Conservation (phyloP, 2,113 vertebrate species). For the Limanda limanda region DNA sequence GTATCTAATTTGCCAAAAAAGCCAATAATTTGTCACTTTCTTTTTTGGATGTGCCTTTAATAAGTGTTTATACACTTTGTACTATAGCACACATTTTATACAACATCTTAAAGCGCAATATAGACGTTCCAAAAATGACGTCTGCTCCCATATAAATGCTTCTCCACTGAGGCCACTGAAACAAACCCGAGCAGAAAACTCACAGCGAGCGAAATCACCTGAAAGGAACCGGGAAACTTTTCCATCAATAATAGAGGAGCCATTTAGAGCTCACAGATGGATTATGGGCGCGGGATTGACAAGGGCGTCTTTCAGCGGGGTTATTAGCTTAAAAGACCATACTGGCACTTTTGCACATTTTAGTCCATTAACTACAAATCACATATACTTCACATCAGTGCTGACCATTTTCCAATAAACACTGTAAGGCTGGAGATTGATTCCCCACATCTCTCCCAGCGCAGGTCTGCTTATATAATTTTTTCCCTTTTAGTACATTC, state of each 20-base stretch:
- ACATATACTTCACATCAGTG: conserved; percentile 50
- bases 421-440: conserved; percentile 39
- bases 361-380: conserved; percentile 54
- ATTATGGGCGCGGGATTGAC: conserved; percentile 62
- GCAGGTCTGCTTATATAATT: conserved; percentile 28
- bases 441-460: conserved; percentile 19
- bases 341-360: conserved; percentile 54
- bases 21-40: background rate
- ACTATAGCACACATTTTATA: conserved; percentile 3
- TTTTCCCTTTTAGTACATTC: conserved; percentile 8
- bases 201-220: conserved; percentile 42
- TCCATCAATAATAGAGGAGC: conserved; percentile 66
- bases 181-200: conserved; percentile 28
- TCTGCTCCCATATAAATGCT: conserved; percentile 31
- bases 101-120: background rate
- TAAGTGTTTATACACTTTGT: background rate
- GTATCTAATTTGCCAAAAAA: background rate
- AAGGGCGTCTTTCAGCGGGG: conserved; percentile 54
- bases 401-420: conserved; percentile 43
- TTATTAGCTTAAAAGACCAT: conserved; percentile 54
- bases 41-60: background rate
- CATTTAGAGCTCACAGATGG: conserved; percentile 62
- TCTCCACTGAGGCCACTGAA: conserved; percentile 35
- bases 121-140: conserved; percentile 35
- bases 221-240: conserved; percentile 43